Conservation (phyloP, 2,888 invertebrate genomes). For the Baccha elongata region DNA sequence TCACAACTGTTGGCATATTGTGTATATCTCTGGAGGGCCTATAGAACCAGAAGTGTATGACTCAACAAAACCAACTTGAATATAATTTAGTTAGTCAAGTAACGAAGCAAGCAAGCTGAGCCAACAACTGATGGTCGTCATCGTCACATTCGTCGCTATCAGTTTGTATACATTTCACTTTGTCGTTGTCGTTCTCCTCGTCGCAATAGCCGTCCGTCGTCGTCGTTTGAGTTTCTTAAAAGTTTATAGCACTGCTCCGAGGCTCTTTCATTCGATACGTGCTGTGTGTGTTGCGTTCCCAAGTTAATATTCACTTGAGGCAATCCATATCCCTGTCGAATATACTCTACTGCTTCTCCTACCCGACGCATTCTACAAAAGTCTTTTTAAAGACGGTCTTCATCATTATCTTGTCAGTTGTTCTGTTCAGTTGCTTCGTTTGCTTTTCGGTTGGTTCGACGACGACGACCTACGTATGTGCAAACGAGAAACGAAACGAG, state of each 20-base stretch:
- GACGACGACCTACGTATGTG: slow-evolving; percentile 26
- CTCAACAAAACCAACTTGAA: slow-evolving; percentile 69
- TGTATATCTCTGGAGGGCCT: slow-evolving; percentile 52
- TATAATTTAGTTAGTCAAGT: slow-evolving; percentile 70
- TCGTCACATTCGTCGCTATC: slow-evolving; percentile 73
- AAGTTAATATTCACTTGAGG: slow-evolving; percentile 71
- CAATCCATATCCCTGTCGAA: slow-evolving; percentile 69
- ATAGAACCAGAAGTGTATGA: slow-evolving; percentile 64
- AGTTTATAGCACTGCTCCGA: slow-evolving; percentile 67
- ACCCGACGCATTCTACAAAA: slow-evolving; percentile 27
- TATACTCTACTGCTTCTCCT: slow-evolving; percentile 30
- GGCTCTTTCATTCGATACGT: slow-evolving; percentile 53
- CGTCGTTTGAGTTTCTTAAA: slow-evolving; percentile 65
- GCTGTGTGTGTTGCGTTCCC: slow-evolving; percentile 29
- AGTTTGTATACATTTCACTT: slow-evolving; percentile 15
- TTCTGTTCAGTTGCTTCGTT: slow-evolving; percentile 27
- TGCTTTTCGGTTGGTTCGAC: slow-evolving; percentile 40
- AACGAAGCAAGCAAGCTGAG: slow-evolving; percentile 73
- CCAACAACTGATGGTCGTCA: slow-evolving; percentile 73
- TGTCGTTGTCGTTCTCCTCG: slow-evolving; percentile 39
- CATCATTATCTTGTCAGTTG: slow-evolving; percentile 59
- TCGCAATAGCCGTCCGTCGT: slow-evolving; percentile 23
- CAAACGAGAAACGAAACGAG: slow-evolving; percentile 41
- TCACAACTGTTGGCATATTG: slow-evolving; percentile 58
- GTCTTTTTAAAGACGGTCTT: slow-evolving; percentile 26